phyloP scores from a whole-genome alignment of 2,113 vertebrate genomes.

The Thamnaconus septentrionalis region DNA sequence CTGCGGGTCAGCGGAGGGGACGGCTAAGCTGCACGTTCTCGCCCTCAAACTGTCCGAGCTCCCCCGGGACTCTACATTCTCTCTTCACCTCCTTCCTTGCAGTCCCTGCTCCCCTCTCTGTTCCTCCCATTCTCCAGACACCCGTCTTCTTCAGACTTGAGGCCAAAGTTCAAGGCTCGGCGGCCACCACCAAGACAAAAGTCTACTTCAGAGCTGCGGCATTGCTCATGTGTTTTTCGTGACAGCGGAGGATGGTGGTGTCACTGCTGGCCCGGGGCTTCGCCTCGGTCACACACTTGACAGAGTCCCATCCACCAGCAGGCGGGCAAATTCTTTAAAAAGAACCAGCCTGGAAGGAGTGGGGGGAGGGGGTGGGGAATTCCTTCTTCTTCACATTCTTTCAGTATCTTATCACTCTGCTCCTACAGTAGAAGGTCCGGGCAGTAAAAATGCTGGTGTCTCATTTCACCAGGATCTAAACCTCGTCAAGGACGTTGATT shows the following conservation, averaged over 20 bases:
- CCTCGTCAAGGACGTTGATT: too few species aligned
- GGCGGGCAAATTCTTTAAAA: conserved; percentile 46
- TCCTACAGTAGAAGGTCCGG: conserved; percentile 24
- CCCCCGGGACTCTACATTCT: conserved; percentile 34
- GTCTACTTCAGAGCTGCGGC: conserved; percentile 51
- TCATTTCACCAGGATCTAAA: too few species aligned
- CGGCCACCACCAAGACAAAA: conserved; percentile 52
- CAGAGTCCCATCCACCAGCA: conserved; percentile 31
- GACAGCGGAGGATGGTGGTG: conserved; percentile 53
- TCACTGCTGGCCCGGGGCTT: conserved; percentile 39
- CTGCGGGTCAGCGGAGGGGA: conserved; percentile 5
- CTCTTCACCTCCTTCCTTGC: conserved; percentile 24
- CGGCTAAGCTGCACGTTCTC: conserved; percentile 11
- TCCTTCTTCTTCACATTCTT: conserved; percentile 49
- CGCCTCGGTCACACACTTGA: conserved; percentile 29
- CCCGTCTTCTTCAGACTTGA: conserved; percentile 47
- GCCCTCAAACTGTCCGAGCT: conserved; percentile 31
- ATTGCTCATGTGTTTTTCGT: conserved; percentile 47
- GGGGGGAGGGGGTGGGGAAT: conserved; percentile 8
- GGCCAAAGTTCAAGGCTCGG: conserved; percentile 62
- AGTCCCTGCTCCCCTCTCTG: conserved; percentile 1
- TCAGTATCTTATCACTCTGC: conserved; percentile 51
- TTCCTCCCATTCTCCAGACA: conserved; percentile 52
- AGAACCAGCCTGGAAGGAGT: conserved; percentile 40
- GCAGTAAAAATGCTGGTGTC: not conserved